These are phyloP conservation scores for Diarsia dahlii DNA, from an alignment of 2,888 invertebrate species.

Conservation along the genomic window DNA sequence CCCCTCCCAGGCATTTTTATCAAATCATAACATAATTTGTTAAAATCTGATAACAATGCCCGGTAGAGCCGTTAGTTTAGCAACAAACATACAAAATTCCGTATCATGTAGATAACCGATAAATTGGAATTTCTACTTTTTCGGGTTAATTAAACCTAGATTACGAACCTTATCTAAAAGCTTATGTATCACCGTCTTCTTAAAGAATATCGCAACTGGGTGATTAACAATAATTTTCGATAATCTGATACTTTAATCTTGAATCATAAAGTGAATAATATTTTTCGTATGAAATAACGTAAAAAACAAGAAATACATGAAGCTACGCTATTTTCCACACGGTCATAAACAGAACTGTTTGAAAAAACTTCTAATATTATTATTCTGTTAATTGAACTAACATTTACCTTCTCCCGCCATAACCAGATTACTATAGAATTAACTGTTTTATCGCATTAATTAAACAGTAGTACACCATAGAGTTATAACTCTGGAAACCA, in stretches of 20 bases:
- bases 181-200: neutral
- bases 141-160: neutral
- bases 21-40: too few species aligned
- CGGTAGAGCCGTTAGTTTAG: neutral
- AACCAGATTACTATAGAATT: neutral
- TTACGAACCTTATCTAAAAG: slow-evolving; percentile 7
- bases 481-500: slow-evolving; percentile 25
- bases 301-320: neutral
- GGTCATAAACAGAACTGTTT: neutral
- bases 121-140: neutral
- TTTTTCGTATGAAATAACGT: neutral
- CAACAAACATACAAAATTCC: neutral
- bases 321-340: neutral
- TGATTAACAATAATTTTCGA: slow-evolving; percentile 6
- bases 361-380: neutral
- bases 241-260: neutral
- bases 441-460: slow-evolving; percentile 6
- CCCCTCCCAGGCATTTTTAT: too few species aligned
- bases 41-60: neutral
- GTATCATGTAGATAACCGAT: slow-evolving; percentile 1
- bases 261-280: neutral
- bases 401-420: neutral
- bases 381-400: neutral
- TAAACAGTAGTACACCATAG: slow-evolving; percentile 15
- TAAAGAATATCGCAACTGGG: neutral